These are phyloP conservation scores for Fratercula arctica DNA, from an alignment of 2,797 vertebrate species.

Conservation along the genomic window DNA sequence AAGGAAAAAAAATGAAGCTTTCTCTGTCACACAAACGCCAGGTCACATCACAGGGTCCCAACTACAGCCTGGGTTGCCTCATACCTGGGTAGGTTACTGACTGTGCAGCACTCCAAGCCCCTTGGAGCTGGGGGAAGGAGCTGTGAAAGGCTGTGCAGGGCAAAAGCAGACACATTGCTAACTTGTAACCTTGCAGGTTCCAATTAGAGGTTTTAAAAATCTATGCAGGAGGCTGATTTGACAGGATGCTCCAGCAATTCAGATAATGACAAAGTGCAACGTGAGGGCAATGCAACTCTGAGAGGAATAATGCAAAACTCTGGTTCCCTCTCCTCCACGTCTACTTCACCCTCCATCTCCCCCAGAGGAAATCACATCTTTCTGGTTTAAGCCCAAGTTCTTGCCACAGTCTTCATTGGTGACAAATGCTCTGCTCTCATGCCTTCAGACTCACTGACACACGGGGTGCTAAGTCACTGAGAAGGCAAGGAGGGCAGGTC, in stretches of 20 bases:
- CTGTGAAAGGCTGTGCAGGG: background rate
- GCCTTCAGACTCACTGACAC: background rate
- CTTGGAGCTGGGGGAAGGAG: background rate
- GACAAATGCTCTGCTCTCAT: background rate
- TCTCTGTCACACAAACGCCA: fast-evolving
- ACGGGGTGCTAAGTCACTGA: background rate
- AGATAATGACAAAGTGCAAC: slow-evolving; percentile 49
- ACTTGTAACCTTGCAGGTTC: background rate
- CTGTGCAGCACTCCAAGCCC: background rate
- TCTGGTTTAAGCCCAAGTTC: background rate
- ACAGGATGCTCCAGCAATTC: slow-evolving; percentile 50
- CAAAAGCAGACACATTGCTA: background rate
- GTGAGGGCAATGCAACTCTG: fast-evolving
- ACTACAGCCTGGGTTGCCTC: background rate
- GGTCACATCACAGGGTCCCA: background rate
- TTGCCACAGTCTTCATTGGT: background rate
- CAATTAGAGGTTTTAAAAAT: slow-evolving; percentile 52
- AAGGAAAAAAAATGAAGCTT: background rate
- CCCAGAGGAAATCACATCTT: background rate
- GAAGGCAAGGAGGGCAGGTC: background rate
- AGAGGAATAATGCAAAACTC: background rate
- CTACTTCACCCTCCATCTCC: background rate
- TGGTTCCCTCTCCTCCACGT: background rate
- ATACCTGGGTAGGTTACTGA: background rate
- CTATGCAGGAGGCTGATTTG: slow-evolving; percentile 64